phyloP scores from a whole-genome alignment of 2,888 invertebrate species.

The Torymus auratus region DNA sequence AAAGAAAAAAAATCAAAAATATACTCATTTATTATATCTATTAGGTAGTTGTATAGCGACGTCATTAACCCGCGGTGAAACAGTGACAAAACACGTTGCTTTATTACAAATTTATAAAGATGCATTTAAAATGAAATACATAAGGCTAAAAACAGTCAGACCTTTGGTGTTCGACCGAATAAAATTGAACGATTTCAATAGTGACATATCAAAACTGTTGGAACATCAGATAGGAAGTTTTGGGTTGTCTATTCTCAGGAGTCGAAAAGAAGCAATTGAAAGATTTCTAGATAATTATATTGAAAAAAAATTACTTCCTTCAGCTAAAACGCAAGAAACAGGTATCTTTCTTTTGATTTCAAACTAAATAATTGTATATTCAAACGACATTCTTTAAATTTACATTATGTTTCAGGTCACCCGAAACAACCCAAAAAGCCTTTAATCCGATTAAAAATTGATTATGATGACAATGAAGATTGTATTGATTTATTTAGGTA shows the following conservation, averaged over 20 bases:
- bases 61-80: slow-evolving; percentile 92
- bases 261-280: slow-evolving; percentile 71
- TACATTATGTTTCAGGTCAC: slow-evolving; percentile 77
- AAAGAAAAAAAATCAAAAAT: no score
- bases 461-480: slow-evolving; percentile 86
- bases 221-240: background rate
- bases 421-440: slow-evolving; percentile 86
- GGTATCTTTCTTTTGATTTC: slow-evolving; percentile 67
- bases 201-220: slow-evolving; percentile 24
- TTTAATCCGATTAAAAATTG: slow-evolving; percentile 87
- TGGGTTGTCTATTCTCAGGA: slow-evolving; percentile 33
- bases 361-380: no score
- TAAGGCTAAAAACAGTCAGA: slow-evolving; percentile 90
- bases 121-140: slow-evolving; percentile 82
- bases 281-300: slow-evolving; percentile 72
- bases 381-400: background rate
- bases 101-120: slow-evolving; percentile 85
- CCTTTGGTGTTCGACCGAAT: slow-evolving; percentile 88
- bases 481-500: slow-evolving; percentile 82
- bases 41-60: slow-evolving; percentile 94
- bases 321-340: slow-evolving; percentile 75
- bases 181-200: slow-evolving; percentile 5
- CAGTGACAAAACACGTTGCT: slow-evolving; percentile 89
- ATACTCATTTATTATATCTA: background rate
- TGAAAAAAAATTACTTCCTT: slow-evolving; percentile 71